These are phyloP conservation scores for Meloidogyne hapla DNA, from an alignment of 1,140 invertebrate species.

Conservation along the genomic window DNA sequence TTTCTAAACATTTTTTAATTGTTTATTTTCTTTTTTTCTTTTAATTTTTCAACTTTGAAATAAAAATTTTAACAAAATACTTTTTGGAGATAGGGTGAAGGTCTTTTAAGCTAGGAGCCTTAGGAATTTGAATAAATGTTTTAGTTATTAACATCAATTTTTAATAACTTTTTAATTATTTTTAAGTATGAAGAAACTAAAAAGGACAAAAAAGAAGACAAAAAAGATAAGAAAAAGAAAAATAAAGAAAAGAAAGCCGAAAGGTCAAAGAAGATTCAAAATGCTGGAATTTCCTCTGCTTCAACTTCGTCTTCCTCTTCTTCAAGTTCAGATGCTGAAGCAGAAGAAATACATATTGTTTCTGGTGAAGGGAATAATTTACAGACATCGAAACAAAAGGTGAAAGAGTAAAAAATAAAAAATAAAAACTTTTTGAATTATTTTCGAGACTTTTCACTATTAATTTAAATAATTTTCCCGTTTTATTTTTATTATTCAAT, in stretches of 20 bases:
- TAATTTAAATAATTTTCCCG: not conserved
- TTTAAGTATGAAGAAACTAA: conserved; percentile 38
- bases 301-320: conserved; percentile 29
- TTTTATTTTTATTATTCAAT: too few relatives aligned
- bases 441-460: too few relatives aligned
- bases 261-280: conserved; percentile 31
- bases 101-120: too few relatives aligned
- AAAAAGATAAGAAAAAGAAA: conserved; percentile 33
- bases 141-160: not conserved
- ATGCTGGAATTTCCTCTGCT: not conserved
- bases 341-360: conserved; percentile 30
- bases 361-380: conserved; percentile 10
- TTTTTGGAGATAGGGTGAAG: too few relatives aligned
- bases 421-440: too few relatives aligned
- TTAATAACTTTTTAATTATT: conserved; percentile 5
- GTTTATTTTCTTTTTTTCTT: too few relatives aligned
- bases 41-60: too few relatives aligned
- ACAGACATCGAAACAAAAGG: conserved; percentile 17
- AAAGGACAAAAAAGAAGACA: conserved; percentile 49
- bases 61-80: too few relatives aligned
- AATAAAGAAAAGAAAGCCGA: conserved; percentile 27
- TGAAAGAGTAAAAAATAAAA: not conserved
- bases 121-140: too few relatives aligned
- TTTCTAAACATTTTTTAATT: too few relatives aligned
- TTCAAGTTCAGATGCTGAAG: conserved; percentile 34